phyloP scores from a whole-genome alignment of 2,113 vertebrate species.

The Rynchops niger region DNA sequence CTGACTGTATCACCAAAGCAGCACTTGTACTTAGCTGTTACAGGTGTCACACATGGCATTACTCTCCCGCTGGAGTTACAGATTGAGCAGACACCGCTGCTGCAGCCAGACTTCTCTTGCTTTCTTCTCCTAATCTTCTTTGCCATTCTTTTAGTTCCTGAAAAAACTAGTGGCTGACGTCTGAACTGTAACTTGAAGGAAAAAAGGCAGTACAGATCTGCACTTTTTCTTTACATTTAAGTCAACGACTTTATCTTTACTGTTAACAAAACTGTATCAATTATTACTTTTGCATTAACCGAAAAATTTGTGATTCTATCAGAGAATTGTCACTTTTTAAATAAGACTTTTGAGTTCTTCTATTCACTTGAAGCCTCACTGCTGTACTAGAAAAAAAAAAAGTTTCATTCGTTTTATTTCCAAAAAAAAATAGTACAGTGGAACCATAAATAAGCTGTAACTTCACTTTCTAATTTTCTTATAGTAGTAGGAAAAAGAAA shows the following conservation, averaged over 20 bases:
- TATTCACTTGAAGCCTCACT: background rate
- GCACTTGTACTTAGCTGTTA: background rate
- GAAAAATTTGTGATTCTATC: background rate
- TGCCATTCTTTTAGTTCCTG: background rate
- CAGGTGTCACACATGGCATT: background rate
- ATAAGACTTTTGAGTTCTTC: background rate
- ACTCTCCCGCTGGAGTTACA: background rate
- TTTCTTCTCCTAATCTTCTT: background rate
- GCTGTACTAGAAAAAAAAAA: background rate
- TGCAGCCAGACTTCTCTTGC: background rate
- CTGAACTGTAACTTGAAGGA: background rate
- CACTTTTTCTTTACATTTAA: background rate
- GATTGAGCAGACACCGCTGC: background rate
- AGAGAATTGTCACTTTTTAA: background rate
- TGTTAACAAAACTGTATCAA: accelerated
- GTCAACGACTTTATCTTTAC: background rate
- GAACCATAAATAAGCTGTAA: background rate
- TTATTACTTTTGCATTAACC: background rate
- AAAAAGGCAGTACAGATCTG: background rate
- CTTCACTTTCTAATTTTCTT: background rate
- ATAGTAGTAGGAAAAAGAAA: too few relatives aligned
- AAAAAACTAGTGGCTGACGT: background rate
- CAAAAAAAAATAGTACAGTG: background rate
- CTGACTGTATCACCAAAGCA: background rate
- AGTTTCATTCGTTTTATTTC: background rate